phyloP scores from a whole-genome alignment of 2,888 invertebrate genomes.

The Himalopsyche kuldschensis region DNA sequence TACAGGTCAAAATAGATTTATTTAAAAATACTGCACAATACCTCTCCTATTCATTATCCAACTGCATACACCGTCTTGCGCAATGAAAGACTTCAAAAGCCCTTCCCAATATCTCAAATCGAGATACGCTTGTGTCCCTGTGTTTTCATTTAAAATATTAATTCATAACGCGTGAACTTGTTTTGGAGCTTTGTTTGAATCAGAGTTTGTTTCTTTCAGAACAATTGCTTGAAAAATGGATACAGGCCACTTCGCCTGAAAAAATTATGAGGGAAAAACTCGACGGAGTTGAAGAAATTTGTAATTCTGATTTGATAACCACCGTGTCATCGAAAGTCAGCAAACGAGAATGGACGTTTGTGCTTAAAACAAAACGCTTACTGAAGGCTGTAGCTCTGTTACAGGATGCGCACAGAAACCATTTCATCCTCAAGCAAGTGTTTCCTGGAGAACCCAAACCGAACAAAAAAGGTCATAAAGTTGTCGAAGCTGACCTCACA shows the following conservation, averaged over 20 bases:
- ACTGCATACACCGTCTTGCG: neutral
- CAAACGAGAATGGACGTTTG: constrained; percentile 64
- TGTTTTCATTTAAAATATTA: neutral
- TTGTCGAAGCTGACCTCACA: constrained; percentile 49
- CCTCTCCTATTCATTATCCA: neutral
- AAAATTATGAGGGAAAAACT: constrained; percentile 65
- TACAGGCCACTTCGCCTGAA: constrained; percentile 64
- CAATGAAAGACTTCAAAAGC: neutral
- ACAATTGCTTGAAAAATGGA: constrained; percentile 66
- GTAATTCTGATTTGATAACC: constrained; percentile 62
- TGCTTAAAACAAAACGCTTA: constrained; percentile 55
- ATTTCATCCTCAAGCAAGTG: constrained; percentile 64
- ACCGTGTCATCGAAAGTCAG: constrained; percentile 66
- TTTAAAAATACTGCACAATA: neutral
- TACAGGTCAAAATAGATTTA: neutral
- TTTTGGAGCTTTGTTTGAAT: neutral
- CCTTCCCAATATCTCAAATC: neutral
- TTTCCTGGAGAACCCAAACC: constrained; percentile 43
- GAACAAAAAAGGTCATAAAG: constrained; percentile 40
- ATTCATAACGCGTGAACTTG: neutral
- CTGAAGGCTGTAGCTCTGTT: constrained; percentile 67
- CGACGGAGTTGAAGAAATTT: constrained; percentile 61
- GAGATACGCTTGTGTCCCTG: neutral
- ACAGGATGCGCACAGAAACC: constrained; percentile 70
- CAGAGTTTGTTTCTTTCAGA: constrained; percentile 48